phyloP scores from a whole-genome alignment of 2,888 invertebrate genomes.

The Nipponacmea schrenckii region DNA sequence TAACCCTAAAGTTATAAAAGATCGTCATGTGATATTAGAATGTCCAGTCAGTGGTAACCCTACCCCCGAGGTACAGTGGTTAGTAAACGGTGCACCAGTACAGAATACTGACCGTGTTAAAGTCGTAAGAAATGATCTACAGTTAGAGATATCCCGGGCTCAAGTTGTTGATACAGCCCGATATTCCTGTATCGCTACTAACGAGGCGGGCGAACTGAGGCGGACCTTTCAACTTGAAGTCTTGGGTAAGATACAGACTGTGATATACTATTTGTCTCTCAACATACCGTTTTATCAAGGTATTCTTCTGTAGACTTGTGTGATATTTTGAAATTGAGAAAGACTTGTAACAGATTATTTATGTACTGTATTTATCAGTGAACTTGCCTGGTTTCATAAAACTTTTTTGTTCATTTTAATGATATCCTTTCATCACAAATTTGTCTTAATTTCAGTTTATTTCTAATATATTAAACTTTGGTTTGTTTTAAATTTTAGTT shows the following conservation, averaged over 20 bases:
- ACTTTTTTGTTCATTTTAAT: neutral
- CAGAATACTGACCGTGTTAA: constrained; percentile 26
- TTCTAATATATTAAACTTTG: neutral
- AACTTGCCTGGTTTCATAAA: no score
- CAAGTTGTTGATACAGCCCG: constrained; percentile 64
- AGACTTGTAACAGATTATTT: no score
- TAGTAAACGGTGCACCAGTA: constrained; percentile 47
- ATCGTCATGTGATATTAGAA: constrained; percentile 65
- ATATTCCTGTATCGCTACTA: constrained; percentile 70
- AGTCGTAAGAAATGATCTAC: constrained; percentile 39
- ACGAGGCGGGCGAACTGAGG: constrained; percentile 69
- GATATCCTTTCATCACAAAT: neutral
- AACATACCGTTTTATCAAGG: neutral
- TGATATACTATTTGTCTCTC: neutral
- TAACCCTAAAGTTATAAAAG: constrained; percentile 60
- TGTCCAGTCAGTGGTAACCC: constrained; percentile 69
- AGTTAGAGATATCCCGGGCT: constrained; percentile 53
- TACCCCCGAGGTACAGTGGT: constrained; percentile 66
- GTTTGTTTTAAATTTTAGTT: constrained; percentile 49
- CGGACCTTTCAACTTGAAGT: constrained; percentile 63
- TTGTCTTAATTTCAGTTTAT: no score
- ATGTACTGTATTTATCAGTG: neutral
- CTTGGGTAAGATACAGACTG: constrained; percentile 57
- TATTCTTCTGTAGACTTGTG: neutral
- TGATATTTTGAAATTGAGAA: no score